Conservation (phyloP, 2,797 vertebrate species). For the Ataeniobius toweri region DNA sequence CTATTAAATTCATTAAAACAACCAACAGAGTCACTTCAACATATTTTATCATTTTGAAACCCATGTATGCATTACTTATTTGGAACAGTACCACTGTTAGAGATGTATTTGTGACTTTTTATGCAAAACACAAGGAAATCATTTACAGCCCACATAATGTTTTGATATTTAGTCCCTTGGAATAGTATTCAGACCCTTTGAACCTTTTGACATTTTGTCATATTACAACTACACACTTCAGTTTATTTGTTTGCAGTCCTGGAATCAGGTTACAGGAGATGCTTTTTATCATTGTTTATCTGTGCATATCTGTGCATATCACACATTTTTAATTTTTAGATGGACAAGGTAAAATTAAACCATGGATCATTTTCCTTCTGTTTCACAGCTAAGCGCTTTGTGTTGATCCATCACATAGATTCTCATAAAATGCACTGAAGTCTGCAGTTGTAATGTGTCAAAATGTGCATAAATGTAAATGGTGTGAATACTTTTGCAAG, state of each 20-base stretch:
- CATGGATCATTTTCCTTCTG: too few species aligned
- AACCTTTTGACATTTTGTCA: background rate
- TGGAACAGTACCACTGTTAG: background rate
- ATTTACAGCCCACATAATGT: background rate
- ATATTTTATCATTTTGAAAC: constrained; percentile 25
- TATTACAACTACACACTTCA: background rate
- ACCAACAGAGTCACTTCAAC: constrained; percentile 18
- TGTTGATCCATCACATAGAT: background rate
- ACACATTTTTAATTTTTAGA: too few species aligned
- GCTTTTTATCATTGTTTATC: background rate
- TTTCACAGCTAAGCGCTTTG: background rate
- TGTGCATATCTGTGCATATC: too few species aligned
- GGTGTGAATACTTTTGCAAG: background rate
- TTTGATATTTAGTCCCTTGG: background rate
- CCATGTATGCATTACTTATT: constrained; percentile 2
- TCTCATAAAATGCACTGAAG: background rate
- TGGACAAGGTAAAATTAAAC: too few species aligned
- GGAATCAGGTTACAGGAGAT: background rate
- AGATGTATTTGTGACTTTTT: background rate
- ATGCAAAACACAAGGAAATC: background rate
- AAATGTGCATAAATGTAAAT: background rate
- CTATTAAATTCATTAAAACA: constrained; percentile 31
- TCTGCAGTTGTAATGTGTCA: background rate
- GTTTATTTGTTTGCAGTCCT: constrained; percentile 5
- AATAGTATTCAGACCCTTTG: background rate